These are phyloP conservation scores for Lichenostomus cassidix DNA, from an alignment of 2,113 vertebrate species.

Conservation along the genomic window DNA sequence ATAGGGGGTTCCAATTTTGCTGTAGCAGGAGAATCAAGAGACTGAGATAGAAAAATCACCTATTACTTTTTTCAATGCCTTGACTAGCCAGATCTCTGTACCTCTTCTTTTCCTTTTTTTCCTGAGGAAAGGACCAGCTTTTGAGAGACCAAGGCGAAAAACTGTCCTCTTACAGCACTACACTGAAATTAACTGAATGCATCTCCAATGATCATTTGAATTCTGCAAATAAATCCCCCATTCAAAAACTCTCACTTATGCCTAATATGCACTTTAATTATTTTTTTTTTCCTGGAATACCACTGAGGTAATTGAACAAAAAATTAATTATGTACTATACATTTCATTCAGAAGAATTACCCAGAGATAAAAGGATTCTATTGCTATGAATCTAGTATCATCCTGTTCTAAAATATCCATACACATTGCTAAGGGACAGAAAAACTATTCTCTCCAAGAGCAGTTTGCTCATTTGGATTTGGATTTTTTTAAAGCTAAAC, in stretches of 20 bases:
- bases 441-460: background rate
- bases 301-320: background rate
- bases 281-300: background rate
- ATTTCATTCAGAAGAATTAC: background rate
- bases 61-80: background rate
- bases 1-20: background rate
- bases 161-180: background rate
- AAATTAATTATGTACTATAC: background rate
- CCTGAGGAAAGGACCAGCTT: background rate
- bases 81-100: background rate
- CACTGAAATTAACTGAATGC: background rate
- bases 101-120: accelerated
- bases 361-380: background rate
- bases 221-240: background rate
- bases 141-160: background rate
- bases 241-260: background rate
- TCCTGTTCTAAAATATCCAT: background rate
- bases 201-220: background rate
- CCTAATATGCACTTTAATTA: background rate
- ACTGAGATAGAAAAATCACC: background rate
- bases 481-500: background rate
- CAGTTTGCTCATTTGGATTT: background rate
- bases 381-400: background rate
- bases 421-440: background rate
- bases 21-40: background rate